These are phyloP conservation scores for Lagorchestes hirsutus DNA, from an alignment of 2,797 vertebrate species.

Conservation along the genomic window DNA sequence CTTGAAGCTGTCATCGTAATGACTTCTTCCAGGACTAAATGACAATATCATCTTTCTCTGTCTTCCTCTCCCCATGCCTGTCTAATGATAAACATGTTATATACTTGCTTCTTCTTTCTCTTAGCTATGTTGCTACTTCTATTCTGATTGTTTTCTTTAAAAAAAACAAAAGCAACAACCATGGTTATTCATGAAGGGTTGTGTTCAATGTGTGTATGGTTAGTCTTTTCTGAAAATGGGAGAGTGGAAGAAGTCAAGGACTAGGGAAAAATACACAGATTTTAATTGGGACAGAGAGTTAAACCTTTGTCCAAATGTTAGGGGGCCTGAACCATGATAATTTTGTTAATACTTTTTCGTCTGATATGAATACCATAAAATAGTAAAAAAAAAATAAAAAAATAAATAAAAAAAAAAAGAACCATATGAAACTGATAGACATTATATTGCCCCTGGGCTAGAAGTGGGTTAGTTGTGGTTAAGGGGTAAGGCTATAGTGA, in stretches of 20 bases:
- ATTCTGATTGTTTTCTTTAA: neutral
- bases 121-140: neutral
- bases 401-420: neutral
- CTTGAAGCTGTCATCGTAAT: neutral
- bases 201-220: neutral
- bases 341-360: neutral
- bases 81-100: neutral
- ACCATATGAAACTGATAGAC: neutral
- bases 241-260: neutral
- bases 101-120: neutral
- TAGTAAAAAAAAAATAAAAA: neutral
- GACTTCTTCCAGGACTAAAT: neutral
- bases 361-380: neutral
- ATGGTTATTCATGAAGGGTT: neutral
- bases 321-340: neutral
- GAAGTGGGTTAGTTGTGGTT: neutral
- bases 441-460: neutral
- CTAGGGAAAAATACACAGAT: neutral
- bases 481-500: neutral
- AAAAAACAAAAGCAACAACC: neutral
- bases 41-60: neutral
- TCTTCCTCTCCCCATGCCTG: neutral
- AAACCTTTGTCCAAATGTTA: neutral
- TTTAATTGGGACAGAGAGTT: neutral
- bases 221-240: neutral